Base-by-base conservation (phyloP, 2,888 invertebrate genomes). In the Diarsia dahlii region DNA sequence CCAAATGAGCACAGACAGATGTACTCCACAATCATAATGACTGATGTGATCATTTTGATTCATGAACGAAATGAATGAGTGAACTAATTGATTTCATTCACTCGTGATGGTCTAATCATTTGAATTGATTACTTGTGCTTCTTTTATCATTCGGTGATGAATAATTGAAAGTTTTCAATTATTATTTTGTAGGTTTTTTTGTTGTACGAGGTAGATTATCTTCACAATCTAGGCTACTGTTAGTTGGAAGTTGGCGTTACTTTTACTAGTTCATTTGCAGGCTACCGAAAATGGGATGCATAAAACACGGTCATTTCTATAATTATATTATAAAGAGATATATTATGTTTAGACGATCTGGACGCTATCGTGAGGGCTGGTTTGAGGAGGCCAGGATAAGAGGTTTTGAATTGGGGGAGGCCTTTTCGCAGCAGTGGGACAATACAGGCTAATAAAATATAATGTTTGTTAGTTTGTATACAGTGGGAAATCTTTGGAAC, bases 81-180 rank as follows among this genome's bases (percentile, higher is more conserved):
- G 81, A 86, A 73, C 76, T 86, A 81, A 86, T 85, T 86, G 84
- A 84, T 84, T 84, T 58, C 71, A 76, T 83, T 84, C 75, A 62
- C 46, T 76, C 86, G 81, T 78, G 78, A 76, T 84, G 77, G 46
- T 74, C 72, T 81, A 76, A 85, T 86, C 81, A 76, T 81, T 74
- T 71, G 63, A 76, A 84, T 81, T 78, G 81, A 86, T 86, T 81
- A 86, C 67, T 86, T 74, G 62, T 58, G 68, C 71, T 84, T 74
- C 64, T 76, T 84, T 54, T 73, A 76, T 81, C 28, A 56, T 68
- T 71, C 15, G 1, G 15, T 54, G 13, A 84, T 81, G 18, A 66
- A 72, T 76, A 66, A 72, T 76, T 69, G 62, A 34, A 45, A 84
- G 70, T 60, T 70, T 28, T 81, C n/a, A 71, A 63, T 82, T 63